Evolutionary conservation across 2,113 vertebrate species (phyloP).

Genomic region (Clarias macrocephalus): DNA sequence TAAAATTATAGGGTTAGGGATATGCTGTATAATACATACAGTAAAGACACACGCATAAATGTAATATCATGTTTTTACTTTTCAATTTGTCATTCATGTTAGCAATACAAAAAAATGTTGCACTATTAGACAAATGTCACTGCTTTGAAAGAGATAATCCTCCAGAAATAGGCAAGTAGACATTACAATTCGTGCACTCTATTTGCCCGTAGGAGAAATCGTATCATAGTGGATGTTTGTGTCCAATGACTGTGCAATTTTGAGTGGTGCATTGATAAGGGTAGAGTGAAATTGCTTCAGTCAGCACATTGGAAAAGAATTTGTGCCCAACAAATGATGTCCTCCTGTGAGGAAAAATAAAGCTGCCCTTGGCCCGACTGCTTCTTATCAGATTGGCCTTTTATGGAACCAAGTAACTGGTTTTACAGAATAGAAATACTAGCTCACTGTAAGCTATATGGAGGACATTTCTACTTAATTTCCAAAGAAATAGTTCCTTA

Average conservation of each 20-base stretch:
- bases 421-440: constrained; percentile 30
- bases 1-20: too few relatives aligned
- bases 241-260: neutral
- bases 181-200: neutral
- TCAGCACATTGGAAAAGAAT: constrained; percentile 35
- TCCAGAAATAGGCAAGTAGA: constrained; percentile 16
- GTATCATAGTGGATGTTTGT: constrained; percentile 28
- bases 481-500: neutral
- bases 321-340: constrained; percentile 48
- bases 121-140: neutral
- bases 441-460: neutral
- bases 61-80: neutral
- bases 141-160: constrained; percentile 26
- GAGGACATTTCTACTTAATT: constrained; percentile 22
- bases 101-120: neutral
- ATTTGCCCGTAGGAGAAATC: neutral
- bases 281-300: constrained; percentile 37
- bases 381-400: constrained; percentile 48
- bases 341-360: constrained; percentile 32
- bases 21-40: too few relatives aligned
- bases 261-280: constrained; percentile 31
- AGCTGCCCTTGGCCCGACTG: constrained; percentile 30
- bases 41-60: too few relatives aligned
- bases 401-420: constrained; percentile 26
- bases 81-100: neutral